Conservation (phyloP, 2,888 invertebrate species). For the Gryllus longicercus region DNA sequence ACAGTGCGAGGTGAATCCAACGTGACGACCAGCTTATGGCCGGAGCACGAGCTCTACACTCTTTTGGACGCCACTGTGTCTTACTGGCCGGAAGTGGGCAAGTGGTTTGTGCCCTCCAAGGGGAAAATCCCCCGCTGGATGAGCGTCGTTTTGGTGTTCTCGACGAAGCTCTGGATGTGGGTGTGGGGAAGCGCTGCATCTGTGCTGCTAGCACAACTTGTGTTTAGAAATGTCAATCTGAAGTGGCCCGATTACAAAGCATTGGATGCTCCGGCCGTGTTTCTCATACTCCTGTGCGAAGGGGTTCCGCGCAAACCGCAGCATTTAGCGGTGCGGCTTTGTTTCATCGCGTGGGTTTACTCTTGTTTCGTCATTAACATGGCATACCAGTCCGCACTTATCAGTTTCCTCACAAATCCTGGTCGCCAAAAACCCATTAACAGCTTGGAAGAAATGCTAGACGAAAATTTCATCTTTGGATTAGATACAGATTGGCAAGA, state of each 20-base stretch:
- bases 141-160: not conserved
- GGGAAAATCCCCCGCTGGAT: not conserved
- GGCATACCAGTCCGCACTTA: not conserved
- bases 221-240: not conserved
- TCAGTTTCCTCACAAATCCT: not conserved
- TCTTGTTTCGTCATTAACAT: not conserved
- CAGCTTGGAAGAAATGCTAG: not conserved
- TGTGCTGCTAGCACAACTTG: not conserved
- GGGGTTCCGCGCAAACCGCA: not conserved
- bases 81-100: not conserved
- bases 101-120: not conserved
- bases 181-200: not conserved
- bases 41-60: not conserved
- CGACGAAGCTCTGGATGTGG: not conserved
- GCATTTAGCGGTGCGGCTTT: not conserved
- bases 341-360: not conserved
- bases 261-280: not conserved
- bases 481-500: not conserved
- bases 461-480: not conserved
- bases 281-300: not conserved
- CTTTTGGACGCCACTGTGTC: not conserved
- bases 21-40: not conserved
- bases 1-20: not conserved
- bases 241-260: not conserved
- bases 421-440: not conserved